Evolutionary conservation across 1,140 invertebrate species (phyloP).

Genomic region (Belonocnema kinseyi): DNA sequence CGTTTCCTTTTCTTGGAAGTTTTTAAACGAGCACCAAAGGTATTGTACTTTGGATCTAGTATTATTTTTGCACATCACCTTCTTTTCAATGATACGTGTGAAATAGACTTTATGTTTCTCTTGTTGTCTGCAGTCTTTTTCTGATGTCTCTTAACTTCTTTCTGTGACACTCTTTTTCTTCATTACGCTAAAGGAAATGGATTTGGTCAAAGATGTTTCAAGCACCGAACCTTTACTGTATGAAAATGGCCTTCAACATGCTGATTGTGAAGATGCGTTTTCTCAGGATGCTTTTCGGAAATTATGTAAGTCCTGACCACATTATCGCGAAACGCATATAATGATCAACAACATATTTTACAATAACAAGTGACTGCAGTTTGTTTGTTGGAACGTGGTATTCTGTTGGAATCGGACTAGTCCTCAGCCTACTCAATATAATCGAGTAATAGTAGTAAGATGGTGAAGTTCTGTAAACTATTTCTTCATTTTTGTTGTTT

Average conservation of each 20-base stretch:
- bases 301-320: not conserved
- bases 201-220: not conserved
- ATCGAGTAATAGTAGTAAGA: not conserved
- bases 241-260: not conserved
- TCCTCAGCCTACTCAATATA: not conserved
- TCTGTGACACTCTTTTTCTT: not conserved
- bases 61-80: too few species aligned
- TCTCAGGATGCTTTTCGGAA: not conserved
- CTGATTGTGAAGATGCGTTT: not conserved
- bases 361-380: not conserved
- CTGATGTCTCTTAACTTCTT: too few species aligned
- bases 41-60: not conserved
- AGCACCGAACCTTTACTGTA: not conserved
- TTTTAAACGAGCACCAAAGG: not conserved
- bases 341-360: not conserved
- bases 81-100: too few species aligned
- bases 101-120: too few species aligned
- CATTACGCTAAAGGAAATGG: not conserved
- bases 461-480: not conserved
- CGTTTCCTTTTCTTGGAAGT: not conserved
- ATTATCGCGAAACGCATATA: not conserved
- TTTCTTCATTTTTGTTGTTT: not conserved
- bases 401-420: not conserved
- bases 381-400: not conserved
- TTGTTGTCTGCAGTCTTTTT: too few species aligned